These are phyloP conservation scores for Stictonetta naevosa DNA, from an alignment of 2,113 vertebrate genomes.

Conservation along the genomic window DNA sequence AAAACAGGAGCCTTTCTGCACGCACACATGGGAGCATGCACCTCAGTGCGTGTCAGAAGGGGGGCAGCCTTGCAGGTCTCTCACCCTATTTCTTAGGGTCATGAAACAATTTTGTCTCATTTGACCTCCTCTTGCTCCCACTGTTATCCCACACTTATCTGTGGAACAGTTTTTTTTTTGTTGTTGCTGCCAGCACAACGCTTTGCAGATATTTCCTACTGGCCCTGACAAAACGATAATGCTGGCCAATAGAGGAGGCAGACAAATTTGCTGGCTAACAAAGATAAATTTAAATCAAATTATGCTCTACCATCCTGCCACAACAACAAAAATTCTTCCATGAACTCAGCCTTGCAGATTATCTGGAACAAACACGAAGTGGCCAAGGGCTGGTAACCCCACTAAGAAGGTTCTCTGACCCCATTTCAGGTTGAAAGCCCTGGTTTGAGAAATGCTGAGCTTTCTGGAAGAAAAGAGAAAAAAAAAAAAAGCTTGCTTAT, in stretches of 20 bases:
- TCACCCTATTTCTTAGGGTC: background rate
- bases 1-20: background rate
- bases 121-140: background rate
- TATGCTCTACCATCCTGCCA: background rate
- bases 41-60: background rate
- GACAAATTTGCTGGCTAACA: background rate
- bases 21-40: rapidly evolving
- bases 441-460: background rate
- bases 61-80: background rate
- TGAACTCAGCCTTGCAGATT: constrained; percentile 3
- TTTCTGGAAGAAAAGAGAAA: background rate
- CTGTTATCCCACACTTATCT: background rate
- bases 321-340: background rate
- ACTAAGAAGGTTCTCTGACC: background rate
- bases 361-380: background rate
- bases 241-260: background rate
- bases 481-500: background rate
- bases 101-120: background rate
- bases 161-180: background rate
- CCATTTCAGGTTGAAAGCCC: background rate
- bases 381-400: background rate
- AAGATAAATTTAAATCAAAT: constrained; percentile 29
- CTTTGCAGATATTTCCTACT: background rate
- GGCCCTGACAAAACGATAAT: background rate
- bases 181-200: background rate